Conservation (phyloP, 2,888 invertebrate species). For the Archaeoteleia sp. region DNA sequence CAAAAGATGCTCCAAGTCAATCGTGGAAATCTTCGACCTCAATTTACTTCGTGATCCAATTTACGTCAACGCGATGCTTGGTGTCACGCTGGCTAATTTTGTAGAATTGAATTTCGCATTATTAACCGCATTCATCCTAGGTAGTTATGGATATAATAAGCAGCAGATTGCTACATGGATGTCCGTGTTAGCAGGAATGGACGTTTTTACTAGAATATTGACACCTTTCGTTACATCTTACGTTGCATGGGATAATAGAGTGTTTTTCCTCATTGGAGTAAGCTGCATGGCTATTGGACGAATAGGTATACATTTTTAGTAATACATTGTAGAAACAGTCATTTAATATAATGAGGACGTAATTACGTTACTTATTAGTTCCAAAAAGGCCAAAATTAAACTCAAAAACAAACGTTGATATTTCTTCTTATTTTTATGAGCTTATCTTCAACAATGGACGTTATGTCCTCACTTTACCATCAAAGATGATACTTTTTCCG, state of each 20-base stretch:
- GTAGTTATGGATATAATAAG: constrained; percentile 80
- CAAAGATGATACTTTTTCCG: too few species aligned
- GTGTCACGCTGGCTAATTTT: constrained; percentile 83
- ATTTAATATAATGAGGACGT: too few species aligned
- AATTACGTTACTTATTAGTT: too few species aligned
- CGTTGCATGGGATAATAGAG: constrained; percentile 83
- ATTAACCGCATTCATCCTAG: constrained; percentile 83
- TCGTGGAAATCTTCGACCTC: constrained; percentile 82
- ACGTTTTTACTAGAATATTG: constrained; percentile 80
- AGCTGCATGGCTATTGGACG: constrained; percentile 81
- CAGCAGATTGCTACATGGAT: constrained; percentile 81
- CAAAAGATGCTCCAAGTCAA: constrained; percentile 76
- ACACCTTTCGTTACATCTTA: constrained; percentile 82
- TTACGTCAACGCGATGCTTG: constrained; percentile 83
- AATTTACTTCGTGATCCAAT: constrained; percentile 82
- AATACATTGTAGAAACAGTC: too few species aligned
- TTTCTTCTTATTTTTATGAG: not conserved
- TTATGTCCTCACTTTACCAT: too few species aligned
- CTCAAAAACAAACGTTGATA: not conserved
- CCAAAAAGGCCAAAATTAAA: too few species aligned
- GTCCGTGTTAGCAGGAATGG: constrained; percentile 82
- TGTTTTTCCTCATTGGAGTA: constrained; percentile 83
- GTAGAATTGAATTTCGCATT: constrained; percentile 85
- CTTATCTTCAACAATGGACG: too few species aligned
- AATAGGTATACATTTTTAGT: constrained; percentile 76